Base-by-base conservation (phyloP, 2,113 vertebrate genomes). In the Halcyon senegalensis region DNA sequence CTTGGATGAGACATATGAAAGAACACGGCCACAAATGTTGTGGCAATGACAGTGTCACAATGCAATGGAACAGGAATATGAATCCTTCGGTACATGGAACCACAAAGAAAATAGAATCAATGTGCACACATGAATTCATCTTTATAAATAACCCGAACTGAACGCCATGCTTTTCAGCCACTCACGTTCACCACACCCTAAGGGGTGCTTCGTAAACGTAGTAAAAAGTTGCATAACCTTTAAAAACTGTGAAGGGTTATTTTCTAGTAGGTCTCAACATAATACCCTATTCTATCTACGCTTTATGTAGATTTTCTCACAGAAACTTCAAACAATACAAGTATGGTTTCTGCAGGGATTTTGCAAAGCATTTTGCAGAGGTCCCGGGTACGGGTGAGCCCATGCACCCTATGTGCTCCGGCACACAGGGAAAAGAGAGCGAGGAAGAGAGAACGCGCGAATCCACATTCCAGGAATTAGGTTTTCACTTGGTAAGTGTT, bases 401-500 rank as follows among this genome's bases (percentile, higher is more conserved):
- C 6, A 15, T 1, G 21, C 64, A 7, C 23, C 16, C 7, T 37
- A 4, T 0, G 46, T 0, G 55, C 64, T 18, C 19, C 74, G 17
- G 30, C 35, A 16, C 25, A 2, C 21, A 1, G 37, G 4, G 8
- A 2, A 43, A 4, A 43, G 43, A 35, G 12, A 23, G 28, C 13
- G 7, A 4, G 24, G 14, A 16, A 9, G 24, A 5, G 10, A 12
- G 10, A 6, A 4, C 0, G 7, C 30, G 9, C 44, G 13, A 55
- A 18, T 0, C 4, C 11, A 35, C 21, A 4, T 2, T 2, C 15
- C 37, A 0, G 21, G 3, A 7, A 28, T 6, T 3, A 31, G 7
- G 2, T 4, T 2, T 10, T 7, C 23, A 9, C 56, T 11, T 1
- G 20, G 31, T 1, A 37, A 41, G 10, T 5, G 5, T 10, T 13